Evolutionary conservation across 2,797 vertebrate genomes (phyloP), one percentile per base, ranked within the genome.

Genomic region (Sardinella longiceps): DNA sequence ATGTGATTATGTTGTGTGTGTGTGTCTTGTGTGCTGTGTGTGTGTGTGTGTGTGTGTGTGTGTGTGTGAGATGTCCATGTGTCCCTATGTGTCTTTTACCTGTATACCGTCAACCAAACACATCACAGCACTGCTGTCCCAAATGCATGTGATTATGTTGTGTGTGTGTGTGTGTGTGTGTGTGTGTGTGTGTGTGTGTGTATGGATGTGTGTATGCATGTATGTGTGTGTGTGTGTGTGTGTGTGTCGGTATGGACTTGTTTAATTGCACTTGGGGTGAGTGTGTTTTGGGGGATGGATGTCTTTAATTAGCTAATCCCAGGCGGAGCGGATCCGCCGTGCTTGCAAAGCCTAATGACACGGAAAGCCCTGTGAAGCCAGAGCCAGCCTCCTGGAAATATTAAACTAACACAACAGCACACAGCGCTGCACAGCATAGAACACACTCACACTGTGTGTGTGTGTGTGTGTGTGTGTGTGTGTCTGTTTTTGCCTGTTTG

Each of bases 361-460:
- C 14, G 70, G 70, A 77, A 77, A 77, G 70, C 37, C 70, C 53
- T 83, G 33, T 56, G 56, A 83, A 28, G 82, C 89, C 90, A 63
- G 88, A 93, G 89, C 90, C 92, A 94, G 90, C 92, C 93, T 92
- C 90, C 91, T 93, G 93, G 92, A 94, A 94, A 94, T 92, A 93
- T 92, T 92, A 92, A 93, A 93, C 74, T 90, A 77, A 77, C 70
- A 77, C 5, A 53, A 20, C 18, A 53, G 51, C 30, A 37, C 30
- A 70, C 33, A 39, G 9, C 33, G 39, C 33, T 1, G 28, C 70
- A 37, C 33, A 10, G 46, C 60, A 66, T 9, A 66, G 63, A 30
- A 77, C 70, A 1, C 37, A 37, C 37, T 20, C 51, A 53, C 51
- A 53, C 51, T 6, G 15, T 20, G 9, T 20, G 5, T 77, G 82